These are phyloP conservation scores for Oncorhynchus keta DNA, from an alignment of 2,113 vertebrate genomes.

Conservation along the genomic window DNA sequence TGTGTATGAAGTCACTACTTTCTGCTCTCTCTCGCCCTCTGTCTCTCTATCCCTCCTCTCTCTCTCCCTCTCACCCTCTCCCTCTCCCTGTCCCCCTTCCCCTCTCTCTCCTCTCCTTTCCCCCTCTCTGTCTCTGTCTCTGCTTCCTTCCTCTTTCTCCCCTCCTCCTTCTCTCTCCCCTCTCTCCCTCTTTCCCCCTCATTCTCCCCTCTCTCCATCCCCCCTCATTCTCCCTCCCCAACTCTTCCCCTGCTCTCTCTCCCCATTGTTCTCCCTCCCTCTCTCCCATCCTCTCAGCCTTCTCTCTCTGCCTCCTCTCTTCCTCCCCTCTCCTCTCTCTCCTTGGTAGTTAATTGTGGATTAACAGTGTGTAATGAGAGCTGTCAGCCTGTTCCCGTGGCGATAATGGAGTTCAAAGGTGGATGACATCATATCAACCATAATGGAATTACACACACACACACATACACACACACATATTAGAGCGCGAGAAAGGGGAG, in stretches of 20 bases:
- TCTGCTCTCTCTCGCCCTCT: background rate
- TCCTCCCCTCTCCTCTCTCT: background rate
- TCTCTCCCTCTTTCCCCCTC: background rate
- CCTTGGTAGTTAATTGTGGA: constrained; percentile 64
- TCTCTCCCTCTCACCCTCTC: no score
- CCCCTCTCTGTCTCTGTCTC: background rate
- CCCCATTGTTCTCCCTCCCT: background rate
- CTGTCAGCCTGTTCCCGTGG: constrained; percentile 65
- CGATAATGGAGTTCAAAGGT: constrained; percentile 74
- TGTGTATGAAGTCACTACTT: background rate
- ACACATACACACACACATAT: constrained; percentile 34
- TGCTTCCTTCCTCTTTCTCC: background rate
- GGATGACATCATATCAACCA: constrained; percentile 70
- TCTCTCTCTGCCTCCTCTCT: constrained; percentile 16
- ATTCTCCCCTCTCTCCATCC: background rate
- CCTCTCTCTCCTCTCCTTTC: background rate
- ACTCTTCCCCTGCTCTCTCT: background rate
- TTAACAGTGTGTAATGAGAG: constrained; percentile 73
- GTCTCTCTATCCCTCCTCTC: no score
- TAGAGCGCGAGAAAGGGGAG: background rate
- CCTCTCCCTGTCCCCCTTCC: background rate
- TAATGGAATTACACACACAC: constrained; percentile 69
- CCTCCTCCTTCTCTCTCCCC: background rate
- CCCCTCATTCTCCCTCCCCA: background rate
- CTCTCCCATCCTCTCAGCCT: no score